These are phyloP conservation scores for Rhagophthalmus giganteus DNA, from an alignment of 2,888 invertebrate genomes.

Conservation along the genomic window DNA sequence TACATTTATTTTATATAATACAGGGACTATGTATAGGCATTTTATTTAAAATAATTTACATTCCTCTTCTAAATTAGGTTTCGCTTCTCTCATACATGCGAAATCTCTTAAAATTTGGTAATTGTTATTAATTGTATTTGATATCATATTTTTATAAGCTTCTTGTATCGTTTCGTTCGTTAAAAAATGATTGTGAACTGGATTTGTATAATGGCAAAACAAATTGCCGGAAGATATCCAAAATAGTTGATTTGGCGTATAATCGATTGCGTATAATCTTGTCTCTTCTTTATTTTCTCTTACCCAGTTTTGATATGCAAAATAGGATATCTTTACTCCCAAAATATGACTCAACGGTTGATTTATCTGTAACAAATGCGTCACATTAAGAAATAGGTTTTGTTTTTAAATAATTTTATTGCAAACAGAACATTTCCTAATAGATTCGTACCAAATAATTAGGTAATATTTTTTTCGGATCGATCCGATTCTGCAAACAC, in stretches of 20 bases:
- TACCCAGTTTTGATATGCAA: conserved; percentile 75
- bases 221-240: conserved; percentile 15
- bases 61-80: not conserved
- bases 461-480: not conserved
- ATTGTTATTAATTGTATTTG: conserved; percentile 6
- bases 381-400: not conserved
- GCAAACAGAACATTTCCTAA: too few species aligned
- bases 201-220: conserved; percentile 5
- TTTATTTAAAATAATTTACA: conserved; percentile 1
- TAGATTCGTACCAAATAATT: conserved; percentile 7
- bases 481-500: not conserved
- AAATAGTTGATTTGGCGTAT: conserved; percentile 12
- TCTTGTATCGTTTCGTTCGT: not conserved
- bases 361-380: conserved; percentile 1
- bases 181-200: not conserved
- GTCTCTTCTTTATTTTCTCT: conserved; percentile 3
- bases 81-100: not conserved
- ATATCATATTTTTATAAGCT: not conserved
- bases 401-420: too few species aligned
- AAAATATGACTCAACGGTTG: conserved; percentile 3
- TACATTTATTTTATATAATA: conserved; percentile 1
- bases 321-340: conserved; percentile 83
- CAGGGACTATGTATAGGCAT: too few species aligned
- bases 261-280: not conserved
- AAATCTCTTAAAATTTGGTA: conserved; percentile 1